Percentiles rank a stretch among this genome's conserved stretches.
Evolutionary conservation across 1,140 invertebrate genomes (phyloP).

Genomic region (Oscheius sp.): DNA sequence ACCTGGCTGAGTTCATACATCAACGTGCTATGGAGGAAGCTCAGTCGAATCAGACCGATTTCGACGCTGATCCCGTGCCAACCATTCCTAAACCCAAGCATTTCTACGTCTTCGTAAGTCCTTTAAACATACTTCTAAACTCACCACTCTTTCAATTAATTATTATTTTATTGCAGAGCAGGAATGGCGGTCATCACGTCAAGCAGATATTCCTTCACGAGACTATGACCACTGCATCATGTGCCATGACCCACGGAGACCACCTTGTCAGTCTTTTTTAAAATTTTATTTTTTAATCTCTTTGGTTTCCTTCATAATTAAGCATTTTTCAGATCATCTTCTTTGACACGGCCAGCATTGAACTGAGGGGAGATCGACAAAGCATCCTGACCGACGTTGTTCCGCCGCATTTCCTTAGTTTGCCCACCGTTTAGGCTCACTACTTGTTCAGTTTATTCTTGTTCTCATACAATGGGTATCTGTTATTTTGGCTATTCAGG

Average conservation of each 20-base stretch:
- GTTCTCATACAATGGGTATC: too few relatives aligned
- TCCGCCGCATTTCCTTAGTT: constrained; percentile 1
- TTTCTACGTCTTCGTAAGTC: constrained; percentile 18
- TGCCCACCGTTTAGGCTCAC: constrained; percentile 1
- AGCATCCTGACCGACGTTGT: constrained; percentile 7
- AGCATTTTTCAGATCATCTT: constrained; percentile 10
- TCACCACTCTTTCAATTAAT: neutral
- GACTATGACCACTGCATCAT: neutral
- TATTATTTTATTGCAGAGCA: neutral
- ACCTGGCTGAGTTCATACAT: constrained; percentile 10
- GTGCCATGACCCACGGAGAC: constrained; percentile 12
- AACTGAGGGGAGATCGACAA: neutral
- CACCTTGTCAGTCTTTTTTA: neutral
- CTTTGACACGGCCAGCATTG: neutral
- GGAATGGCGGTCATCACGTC: constrained; percentile 9
- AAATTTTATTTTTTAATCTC: neutral
- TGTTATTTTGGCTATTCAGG: neutral
- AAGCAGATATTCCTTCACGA: constrained; percentile 4
- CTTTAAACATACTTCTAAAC: neutral
- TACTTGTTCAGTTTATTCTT: too few relatives aligned
- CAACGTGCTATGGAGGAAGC: neutral
- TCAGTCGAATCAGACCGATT: constrained; percentile 1
- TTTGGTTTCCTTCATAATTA: too few relatives aligned
- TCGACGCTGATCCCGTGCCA: constrained; percentile 9
- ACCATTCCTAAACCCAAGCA: neutral